These are phyloP conservation scores for Tipula helvola DNA, from an alignment of 2,888 invertebrate species.

Conservation along the genomic window DNA sequence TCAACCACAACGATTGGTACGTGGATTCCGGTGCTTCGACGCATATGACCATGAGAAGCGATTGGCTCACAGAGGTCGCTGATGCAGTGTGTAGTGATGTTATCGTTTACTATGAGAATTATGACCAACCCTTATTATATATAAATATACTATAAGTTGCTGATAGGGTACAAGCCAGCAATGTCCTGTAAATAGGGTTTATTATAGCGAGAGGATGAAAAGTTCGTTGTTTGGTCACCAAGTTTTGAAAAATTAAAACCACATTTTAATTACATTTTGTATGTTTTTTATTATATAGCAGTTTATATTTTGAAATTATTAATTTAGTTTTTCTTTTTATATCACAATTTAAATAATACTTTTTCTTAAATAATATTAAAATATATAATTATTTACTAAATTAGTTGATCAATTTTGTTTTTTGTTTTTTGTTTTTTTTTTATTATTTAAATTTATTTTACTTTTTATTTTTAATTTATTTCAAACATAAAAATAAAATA, in stretches of 20 bases:
- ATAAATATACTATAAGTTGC: no score
- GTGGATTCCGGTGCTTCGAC: no score
- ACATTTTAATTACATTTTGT: not conserved
- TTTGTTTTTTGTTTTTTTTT: not conserved
- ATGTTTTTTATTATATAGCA: not conserved
- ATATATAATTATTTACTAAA: not conserved
- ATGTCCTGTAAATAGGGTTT: no score
- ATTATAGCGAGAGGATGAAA: no score
- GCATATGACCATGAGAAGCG: no score
- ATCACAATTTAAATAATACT: constrained; percentile 4
- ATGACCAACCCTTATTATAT: no score
- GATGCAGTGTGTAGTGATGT: no score
- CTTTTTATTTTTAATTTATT: not conserved
- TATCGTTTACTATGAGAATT: no score
- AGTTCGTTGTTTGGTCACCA: no score
- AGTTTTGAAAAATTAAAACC: not conserved
- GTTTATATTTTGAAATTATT: constrained; percentile 4
- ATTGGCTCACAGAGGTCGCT: no score
- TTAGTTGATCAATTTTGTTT: not conserved
- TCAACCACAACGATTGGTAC: no score
- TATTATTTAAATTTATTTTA: not conserved
- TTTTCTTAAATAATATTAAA: not conserved
- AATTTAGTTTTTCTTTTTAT: not conserved
- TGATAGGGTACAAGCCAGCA: no score
- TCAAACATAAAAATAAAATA: not conserved